Percentiles rank a stretch among this genome's conserved stretches.
Evolutionary conservation across 2,888 invertebrate species (phyloP).

Genomic region (Acrocyrtus sp.): DNA sequence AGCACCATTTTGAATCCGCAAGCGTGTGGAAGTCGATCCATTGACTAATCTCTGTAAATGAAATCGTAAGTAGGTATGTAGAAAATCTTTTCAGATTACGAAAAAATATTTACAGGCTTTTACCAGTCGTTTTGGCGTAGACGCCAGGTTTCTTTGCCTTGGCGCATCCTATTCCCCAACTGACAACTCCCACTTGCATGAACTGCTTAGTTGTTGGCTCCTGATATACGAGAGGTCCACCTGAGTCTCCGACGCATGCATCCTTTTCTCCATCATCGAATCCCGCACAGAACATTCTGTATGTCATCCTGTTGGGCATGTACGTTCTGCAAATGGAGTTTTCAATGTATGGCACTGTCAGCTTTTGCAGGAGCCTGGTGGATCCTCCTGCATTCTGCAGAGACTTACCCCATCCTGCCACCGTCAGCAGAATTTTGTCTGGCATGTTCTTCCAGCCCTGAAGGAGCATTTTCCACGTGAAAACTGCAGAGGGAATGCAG

Average conservation of each 20-base stretch:
- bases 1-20: no score
- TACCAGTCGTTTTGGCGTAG: background rate
- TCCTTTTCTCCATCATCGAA: constrained; percentile 29
- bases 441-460: no score
- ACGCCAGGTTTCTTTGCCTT: constrained; percentile 41
- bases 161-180: constrained; percentile 60
- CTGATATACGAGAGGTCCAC: constrained; percentile 42
- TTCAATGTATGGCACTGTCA: constrained; percentile 52
- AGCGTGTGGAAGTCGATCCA: constrained; percentile 54
- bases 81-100: constrained; percentile 3
- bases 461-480: constrained; percentile 47
- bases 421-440: constrained; percentile 12
- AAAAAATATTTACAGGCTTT: background rate
- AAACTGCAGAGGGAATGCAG: constrained; percentile 49
- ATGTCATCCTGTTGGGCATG: constrained; percentile 39
- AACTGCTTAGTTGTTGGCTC: constrained; percentile 46
- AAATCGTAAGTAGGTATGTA: background rate
- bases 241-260: constrained; percentile 44
- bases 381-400: constrained; percentile 56
- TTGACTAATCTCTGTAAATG: constrained; percentile 35
- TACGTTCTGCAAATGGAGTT: constrained; percentile 33
- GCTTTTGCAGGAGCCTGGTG: constrained; percentile 59
- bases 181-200: constrained; percentile 59
- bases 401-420: constrained; percentile 54
- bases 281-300: constrained; percentile 57